phyloP scores from a whole-genome alignment of 1,140 invertebrate species.

The Drosophila kikkawai region DNA sequence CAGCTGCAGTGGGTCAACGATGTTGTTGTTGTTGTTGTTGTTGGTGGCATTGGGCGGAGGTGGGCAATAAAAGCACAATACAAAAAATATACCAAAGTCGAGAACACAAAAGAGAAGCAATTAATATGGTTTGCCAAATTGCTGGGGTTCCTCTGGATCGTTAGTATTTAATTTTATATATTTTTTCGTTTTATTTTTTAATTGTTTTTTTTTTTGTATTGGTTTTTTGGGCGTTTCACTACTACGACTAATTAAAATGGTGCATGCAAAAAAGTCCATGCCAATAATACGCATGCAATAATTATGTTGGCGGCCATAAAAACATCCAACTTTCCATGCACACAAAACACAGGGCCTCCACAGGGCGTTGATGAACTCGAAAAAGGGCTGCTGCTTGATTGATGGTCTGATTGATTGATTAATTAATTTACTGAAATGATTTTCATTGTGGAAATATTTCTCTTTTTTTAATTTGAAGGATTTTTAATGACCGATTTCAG shows the following conservation, averaged over 20 bases:
- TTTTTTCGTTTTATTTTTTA: slow-evolving; percentile 28
- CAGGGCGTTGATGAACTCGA: slow-evolving; percentile 25
- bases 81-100: slow-evolving; percentile 23
- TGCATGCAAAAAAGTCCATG: slow-evolving; percentile 74
- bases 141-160: slow-evolving; percentile 13
- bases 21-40: no score
- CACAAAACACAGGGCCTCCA: slow-evolving; percentile 9
- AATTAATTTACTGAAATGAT: slow-evolving; percentile 37
- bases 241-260: slow-evolving; percentile 39
- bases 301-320: slow-evolving; percentile 6
- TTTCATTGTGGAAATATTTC: slow-evolving; percentile 1
- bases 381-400: slow-evolving; percentile 26
- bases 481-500: background rate
- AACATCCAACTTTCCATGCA: slow-evolving; percentile 33
- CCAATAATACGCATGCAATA: slow-evolving; percentile 69
- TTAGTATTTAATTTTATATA: slow-evolving; percentile 26
- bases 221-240: slow-evolving; percentile 34
- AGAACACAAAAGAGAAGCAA: slow-evolving; percentile 44
- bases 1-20: slow-evolving; percentile 86
- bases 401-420: slow-evolving; percentile 40
- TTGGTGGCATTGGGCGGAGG: background rate
- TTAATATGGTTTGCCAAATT: slow-evolving; percentile 47
- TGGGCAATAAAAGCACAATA: slow-evolving; percentile 25
- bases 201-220: background rate
- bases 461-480: background rate